These are phyloP conservation scores for Harpagus bidentatus DNA, from an alignment of 2,113 vertebrate genomes.

Conservation along the genomic window DNA sequence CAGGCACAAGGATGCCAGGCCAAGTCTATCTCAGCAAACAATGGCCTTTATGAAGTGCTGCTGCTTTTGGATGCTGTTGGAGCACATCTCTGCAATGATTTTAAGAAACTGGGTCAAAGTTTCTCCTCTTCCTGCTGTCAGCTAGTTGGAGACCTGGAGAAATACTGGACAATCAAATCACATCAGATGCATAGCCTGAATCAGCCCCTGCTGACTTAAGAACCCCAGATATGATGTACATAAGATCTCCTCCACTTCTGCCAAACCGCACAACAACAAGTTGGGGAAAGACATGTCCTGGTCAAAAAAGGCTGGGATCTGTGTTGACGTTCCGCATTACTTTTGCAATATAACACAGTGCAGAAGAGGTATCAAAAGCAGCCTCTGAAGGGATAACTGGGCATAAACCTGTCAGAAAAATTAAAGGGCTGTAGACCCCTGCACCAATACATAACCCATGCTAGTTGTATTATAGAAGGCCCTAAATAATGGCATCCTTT, in stretches of 20 bases:
- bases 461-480: background rate
- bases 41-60: conserved; percentile 43
- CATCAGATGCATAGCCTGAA: background rate
- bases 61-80: background rate
- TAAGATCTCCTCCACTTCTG: background rate
- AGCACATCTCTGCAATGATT: background rate
- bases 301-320: background rate
- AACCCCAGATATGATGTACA: accelerated
- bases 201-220: background rate
- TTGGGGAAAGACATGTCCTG: background rate
- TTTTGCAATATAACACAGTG: background rate
- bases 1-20: background rate
- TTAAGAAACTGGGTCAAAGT: conserved; percentile 15
- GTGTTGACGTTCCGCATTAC: background rate
- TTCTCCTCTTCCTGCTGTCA: background rate
- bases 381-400: background rate
- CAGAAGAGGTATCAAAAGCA: background rate
- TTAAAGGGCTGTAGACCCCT: background rate
- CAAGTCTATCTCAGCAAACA: conserved; percentile 39
- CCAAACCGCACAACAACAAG: background rate
- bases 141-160: background rate
- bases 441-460: conserved; percentile 5
- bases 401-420: conserved; percentile 54
- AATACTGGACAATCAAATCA: background rate
- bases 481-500: conserved; percentile 13